These are phyloP conservation scores for Noctua comes DNA, from an alignment of 2,888 invertebrate species.

Conservation along the genomic window DNA sequence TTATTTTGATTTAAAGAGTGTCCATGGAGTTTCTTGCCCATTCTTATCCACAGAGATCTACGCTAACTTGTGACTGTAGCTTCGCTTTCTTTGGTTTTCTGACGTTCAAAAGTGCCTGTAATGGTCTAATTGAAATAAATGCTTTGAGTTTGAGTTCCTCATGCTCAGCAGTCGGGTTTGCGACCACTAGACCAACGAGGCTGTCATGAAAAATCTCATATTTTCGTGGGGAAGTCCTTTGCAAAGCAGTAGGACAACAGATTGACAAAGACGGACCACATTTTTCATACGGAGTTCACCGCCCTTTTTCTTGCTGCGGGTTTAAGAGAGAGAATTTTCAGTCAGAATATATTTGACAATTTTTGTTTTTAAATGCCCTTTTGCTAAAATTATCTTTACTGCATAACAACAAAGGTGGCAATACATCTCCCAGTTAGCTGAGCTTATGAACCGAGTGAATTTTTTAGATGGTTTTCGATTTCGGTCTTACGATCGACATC, in stretches of 20 bases:
- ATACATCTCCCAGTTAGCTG: background rate
- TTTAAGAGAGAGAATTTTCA: background rate
- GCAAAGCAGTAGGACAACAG: background rate
- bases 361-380: background rate
- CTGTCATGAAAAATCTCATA: too few relatives aligned
- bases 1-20: too few relatives aligned
- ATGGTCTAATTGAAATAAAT: too few relatives aligned
- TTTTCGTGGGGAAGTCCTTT: too few relatives aligned
- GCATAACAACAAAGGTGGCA: background rate
- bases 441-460: background rate
- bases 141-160: too few relatives aligned
- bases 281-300: background rate
- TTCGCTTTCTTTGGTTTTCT: too few relatives aligned
- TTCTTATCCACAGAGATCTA: too few relatives aligned
- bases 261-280: background rate
- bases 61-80: too few relatives aligned
- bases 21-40: too few relatives aligned
- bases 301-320: background rate
- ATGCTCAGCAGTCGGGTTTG: too few relatives aligned
- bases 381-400: background rate
- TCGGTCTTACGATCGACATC: background rate
- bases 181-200: too few relatives aligned
- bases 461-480: background rate
- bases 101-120: too few relatives aligned
- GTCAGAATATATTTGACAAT: background rate